These are phyloP conservation scores for Onychorhynchus coronatus DNA, from an alignment of 2,113 vertebrate species.

Conservation along the genomic window DNA sequence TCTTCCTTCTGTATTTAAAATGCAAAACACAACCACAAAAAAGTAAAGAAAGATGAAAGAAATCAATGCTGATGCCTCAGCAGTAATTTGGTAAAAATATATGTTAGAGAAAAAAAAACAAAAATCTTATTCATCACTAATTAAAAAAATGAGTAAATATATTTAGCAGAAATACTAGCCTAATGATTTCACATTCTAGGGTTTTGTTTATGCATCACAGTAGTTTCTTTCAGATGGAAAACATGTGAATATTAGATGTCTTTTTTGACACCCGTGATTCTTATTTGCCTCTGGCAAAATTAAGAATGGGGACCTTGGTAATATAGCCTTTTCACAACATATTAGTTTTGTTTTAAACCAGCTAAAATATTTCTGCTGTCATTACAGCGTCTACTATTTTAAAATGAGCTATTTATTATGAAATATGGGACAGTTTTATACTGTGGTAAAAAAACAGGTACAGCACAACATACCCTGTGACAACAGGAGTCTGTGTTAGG, in stretches of 20 bases:
- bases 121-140: neutral
- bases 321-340: neutral
- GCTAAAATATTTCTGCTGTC: constrained; percentile 9
- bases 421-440: neutral
- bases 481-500: neutral
- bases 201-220: neutral
- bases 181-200: neutral
- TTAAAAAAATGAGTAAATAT: neutral
- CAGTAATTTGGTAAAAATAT: neutral
- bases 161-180: neutral
- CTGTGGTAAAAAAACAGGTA: neutral
- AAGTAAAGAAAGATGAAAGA: neutral
- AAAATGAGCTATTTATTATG: neutral
- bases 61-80: neutral
- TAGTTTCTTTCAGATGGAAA: neutral
- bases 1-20: neutral
- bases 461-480: neutral
- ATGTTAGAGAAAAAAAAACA: neutral
- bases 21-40: neutral
- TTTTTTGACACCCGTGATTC: neutral
- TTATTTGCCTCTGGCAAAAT: neutral
- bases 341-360: neutral
- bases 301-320: neutral
- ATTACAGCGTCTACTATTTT: neutral
- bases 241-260: neutral